Conservation (phyloP, 30 jellyfish, hydroid and myxozoan genomes). For the Aurelia sp. region DNA sequence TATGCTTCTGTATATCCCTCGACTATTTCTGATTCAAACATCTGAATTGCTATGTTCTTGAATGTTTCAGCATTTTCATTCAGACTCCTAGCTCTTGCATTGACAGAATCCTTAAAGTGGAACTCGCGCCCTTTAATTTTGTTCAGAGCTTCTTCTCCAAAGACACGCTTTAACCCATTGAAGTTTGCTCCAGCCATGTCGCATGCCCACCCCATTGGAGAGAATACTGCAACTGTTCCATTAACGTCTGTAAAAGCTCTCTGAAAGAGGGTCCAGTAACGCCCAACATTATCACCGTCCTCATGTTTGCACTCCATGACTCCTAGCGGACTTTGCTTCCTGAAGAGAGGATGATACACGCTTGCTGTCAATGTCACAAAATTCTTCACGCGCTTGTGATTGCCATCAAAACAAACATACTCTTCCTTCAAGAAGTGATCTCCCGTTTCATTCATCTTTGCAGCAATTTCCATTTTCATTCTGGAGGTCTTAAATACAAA, state of each 20-base stretch:
- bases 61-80: not conserved
- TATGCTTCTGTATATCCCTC: constrained; percentile 1
- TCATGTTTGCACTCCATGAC: constrained; percentile 3
- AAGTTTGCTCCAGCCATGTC: constrained; percentile 15
- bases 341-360: constrained; percentile 4
- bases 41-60: not conserved
- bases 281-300: not conserved
- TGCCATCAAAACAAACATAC: not conserved
- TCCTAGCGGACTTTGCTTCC: not conserved
- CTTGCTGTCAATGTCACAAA: constrained; percentile 10
- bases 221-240: not conserved
- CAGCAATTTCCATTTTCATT: not conserved
- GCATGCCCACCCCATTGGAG: not conserved
- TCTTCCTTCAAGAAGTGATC: constrained; percentile 8
- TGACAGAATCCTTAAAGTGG: constrained; percentile 1
- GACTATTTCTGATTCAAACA: not conserved
- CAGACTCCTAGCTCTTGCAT: not conserved
- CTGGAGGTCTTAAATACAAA: not conserved
- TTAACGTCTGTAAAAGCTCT: constrained; percentile 5
- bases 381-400: constrained; percentile 1
- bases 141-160: constrained; percentile 2
- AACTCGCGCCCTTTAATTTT: constrained; percentile 1
- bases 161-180: not conserved
- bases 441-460: not conserved
- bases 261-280: not conserved